phyloP scores from a whole-genome alignment of 2,888 invertebrate genomes.

The Euzetes globulus region DNA sequence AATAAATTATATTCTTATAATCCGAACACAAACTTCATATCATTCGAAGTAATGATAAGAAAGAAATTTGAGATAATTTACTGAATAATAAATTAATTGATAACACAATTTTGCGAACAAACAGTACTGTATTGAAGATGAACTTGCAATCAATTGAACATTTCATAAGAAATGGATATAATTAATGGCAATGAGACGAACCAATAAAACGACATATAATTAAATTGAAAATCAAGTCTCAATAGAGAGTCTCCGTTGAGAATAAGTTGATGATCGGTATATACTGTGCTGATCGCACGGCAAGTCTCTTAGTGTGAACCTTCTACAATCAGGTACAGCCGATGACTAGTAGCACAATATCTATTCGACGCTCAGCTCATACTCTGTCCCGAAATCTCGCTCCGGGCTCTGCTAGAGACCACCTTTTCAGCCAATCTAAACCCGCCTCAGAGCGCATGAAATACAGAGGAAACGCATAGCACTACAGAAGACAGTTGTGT shows the following conservation, averaged over 20 bases:
- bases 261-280: not conserved
- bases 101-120: no score
- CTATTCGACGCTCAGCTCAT: not conserved
- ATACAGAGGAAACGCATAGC: not conserved
- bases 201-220: not conserved
- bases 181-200: not conserved
- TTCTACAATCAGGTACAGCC: slow-evolving; percentile 16
- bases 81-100: not conserved
- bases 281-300: not conserved
- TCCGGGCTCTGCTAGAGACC: slow-evolving; percentile 25
- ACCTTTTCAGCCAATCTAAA: slow-evolving; percentile 23
- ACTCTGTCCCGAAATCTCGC: slow-evolving; percentile 18
- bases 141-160: not conserved
- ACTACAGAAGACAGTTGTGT: not conserved
- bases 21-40: slow-evolving; percentile 2
- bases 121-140: not conserved
- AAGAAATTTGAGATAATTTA: not conserved
- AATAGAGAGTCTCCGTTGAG: not conserved
- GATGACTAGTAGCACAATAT: slow-evolving; percentile 27
- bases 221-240: not conserved
- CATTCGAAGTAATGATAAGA: no score
- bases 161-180: not conserved
- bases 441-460: slow-evolving; percentile 27
- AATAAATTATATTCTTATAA: not conserved
- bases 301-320: not conserved